phyloP scores from a whole-genome alignment of 2,888 invertebrate species.

The Eupelmus urozonus region DNA sequence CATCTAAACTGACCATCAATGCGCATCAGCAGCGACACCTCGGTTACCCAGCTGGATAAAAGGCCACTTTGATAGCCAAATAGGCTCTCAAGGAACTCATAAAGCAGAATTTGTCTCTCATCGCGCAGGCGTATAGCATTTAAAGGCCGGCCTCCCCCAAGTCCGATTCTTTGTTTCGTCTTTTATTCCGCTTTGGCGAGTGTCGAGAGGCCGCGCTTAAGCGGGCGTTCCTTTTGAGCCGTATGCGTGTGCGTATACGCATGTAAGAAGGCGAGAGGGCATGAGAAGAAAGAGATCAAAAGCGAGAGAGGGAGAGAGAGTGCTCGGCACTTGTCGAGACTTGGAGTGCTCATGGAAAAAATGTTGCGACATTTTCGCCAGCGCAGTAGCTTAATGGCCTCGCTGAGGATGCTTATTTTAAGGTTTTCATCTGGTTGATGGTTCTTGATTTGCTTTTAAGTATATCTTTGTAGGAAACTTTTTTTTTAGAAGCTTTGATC shows the following conservation, averaged over 20 bases:
- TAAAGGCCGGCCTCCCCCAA: neutral
- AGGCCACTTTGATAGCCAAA: constrained; percentile 34
- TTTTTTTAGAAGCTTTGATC: too few species aligned
- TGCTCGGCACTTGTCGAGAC: too few species aligned
- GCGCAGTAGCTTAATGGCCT: too few species aligned
- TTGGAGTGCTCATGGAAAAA: too few species aligned
- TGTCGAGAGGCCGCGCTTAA: constrained; percentile 19
- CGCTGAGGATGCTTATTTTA: too few species aligned
- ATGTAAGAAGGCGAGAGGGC: constrained; percentile 5
- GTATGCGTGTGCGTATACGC: too few species aligned
- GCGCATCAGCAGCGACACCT: neutral
- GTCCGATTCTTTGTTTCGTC: neutral
- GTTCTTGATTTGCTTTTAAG: too few species aligned
- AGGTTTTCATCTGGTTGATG: too few species aligned
- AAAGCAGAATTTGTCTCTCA: constrained; percentile 34
- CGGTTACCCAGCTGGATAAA: neutral
- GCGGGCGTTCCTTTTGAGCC: too few species aligned
- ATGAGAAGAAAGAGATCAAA: neutral
- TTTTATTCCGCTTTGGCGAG: neutral
- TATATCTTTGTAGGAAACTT: too few species aligned
- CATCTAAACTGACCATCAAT: neutral
- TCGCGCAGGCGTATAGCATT: constrained; percentile 15
- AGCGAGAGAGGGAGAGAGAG: too few species aligned
- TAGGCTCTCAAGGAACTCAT: constrained; percentile 31
- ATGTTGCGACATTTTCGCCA: too few species aligned